Conservation (phyloP, 2,888 invertebrate species). For the Dione juno region DNA sequence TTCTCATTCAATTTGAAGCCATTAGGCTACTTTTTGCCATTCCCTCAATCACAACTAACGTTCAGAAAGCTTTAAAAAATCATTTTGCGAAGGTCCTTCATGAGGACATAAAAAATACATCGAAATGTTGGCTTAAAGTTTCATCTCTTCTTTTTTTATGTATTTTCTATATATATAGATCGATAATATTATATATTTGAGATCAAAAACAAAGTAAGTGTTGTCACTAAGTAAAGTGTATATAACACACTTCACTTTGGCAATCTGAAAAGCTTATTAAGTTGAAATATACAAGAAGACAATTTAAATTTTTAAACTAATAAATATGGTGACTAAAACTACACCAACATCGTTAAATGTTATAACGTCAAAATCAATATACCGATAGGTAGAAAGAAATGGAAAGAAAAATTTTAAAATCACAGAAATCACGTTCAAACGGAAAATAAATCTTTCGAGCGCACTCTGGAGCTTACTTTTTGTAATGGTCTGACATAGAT, state of each 20-base stretch:
- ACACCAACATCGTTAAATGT: not conserved
- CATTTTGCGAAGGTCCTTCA: constrained; percentile 40
- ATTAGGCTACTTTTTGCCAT: constrained; percentile 30
- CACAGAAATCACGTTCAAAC: constrained; percentile 7
- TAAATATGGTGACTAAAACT: no score
- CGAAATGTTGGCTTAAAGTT: constrained; percentile 7
- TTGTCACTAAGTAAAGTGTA: no score
- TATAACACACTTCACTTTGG: no score
- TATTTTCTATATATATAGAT: not conserved
- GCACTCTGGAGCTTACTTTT: constrained; percentile 20
- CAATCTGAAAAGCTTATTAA: no score
- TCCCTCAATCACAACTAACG: constrained; percentile 33
- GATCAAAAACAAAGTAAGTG: no score
- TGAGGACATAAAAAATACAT: constrained; percentile 38
- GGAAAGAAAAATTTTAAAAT: constrained; percentile 8
- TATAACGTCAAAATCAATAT: constrained; percentile 2
- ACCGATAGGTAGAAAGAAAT: no score
- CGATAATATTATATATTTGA: no score
- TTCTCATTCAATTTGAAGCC: constrained; percentile 17
- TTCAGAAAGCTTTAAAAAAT: constrained; percentile 37
- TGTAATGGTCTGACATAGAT: not conserved
- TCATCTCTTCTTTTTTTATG: not conserved
- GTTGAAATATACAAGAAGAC: no score
- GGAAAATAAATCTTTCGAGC: constrained; percentile 18
- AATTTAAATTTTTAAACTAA: no score